Conservation (phyloP, 2,113 vertebrate genomes). For the Chaenogobius annularis region DNA sequence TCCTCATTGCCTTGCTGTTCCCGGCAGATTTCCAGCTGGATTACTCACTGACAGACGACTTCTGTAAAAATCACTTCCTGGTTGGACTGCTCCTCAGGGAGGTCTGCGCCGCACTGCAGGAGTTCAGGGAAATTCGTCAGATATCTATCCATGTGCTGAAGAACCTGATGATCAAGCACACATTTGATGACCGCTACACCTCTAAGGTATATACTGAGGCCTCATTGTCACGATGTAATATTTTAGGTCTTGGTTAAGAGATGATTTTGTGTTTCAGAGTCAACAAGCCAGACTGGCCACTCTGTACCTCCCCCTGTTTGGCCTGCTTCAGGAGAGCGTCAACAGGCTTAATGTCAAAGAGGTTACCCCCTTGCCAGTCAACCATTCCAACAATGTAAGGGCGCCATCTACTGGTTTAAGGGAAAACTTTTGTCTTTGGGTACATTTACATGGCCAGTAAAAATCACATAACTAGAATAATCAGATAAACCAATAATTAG, state of each 20-base stretch:
- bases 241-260: conserved; percentile 3
- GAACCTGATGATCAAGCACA: conserved; percentile 96
- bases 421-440: too few species aligned
- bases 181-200: conserved; percentile 92
- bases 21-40: conserved; percentile 92
- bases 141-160: conserved; percentile 92
- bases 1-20: conserved; percentile 33
- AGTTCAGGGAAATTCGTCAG: conserved; percentile 90
- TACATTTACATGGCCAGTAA: too few species aligned
- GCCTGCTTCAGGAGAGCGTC: conserved; percentile 94
- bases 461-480: too few species aligned
- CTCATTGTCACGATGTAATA: not conserved
- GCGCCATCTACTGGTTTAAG: conserved; percentile 60
- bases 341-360: conserved; percentile 95
- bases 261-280: conserved; percentile 77
- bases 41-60: conserved; percentile 94
- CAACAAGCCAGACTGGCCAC: conserved; percentile 95
- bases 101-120: conserved; percentile 89
- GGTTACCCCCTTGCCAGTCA: conserved; percentile 83
- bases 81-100: conserved; percentile 92
- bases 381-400: conserved; percentile 84
- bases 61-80: conserved; percentile 97
- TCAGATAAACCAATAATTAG: too few species aligned
- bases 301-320: conserved; percentile 93
- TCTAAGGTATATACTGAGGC: conserved; percentile 81